Evolutionary conservation across 1,140 invertebrate species (phyloP), one percentile per base, ranked within the genome.

Genomic region (Chironomus striatipennis): DNA sequence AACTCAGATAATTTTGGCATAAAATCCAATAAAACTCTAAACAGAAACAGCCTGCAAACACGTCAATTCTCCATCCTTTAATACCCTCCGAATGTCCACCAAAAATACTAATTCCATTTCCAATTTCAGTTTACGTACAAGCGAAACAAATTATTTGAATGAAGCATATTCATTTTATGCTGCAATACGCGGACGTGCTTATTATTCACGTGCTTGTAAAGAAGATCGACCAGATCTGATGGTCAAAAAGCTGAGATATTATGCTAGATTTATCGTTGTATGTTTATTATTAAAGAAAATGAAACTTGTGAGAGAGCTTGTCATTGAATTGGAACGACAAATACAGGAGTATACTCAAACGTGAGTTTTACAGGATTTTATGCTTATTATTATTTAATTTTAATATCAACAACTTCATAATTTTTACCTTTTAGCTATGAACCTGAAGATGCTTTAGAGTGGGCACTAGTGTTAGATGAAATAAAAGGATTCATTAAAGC

Each of bases 161-260:
- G 96, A 98, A 85, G 94, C 96, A 43, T 97, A 92, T 84, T 93
- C 95, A 34, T 98, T 99, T 84, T 98, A 98, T 85, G 92, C 93
- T 34, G 96, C 96, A 2, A 99, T 99, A 79, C 84, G 96, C 75
- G 93, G 93, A 73, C 85, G 97, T 79, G 93, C 93, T 4, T 99
- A 98, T 82, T 99, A 98, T 81, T 96, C 94, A 65, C 89, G 95
- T 79, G 95, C 95, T 0, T 90, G 90, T 74, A 96, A 97, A 82
- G 96, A 98, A 83, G 94, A 97, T 84, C 91, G 93, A 80, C 94
- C 94, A 76, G 96, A 98, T 82, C 83, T 99, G 75, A 97, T 98
- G 94, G 95, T 99, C 70, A 99, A 99, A 83, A 98, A 98, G 83
- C 84, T 98, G 20, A 87, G 97, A 73, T 99, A 97, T 81, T 98